A percentile compares a stretch with the other conserved stretches of the same genome.
Conservation (phyloP, 2,888 invertebrate genomes). For the Phyto melanocephala region DNA sequence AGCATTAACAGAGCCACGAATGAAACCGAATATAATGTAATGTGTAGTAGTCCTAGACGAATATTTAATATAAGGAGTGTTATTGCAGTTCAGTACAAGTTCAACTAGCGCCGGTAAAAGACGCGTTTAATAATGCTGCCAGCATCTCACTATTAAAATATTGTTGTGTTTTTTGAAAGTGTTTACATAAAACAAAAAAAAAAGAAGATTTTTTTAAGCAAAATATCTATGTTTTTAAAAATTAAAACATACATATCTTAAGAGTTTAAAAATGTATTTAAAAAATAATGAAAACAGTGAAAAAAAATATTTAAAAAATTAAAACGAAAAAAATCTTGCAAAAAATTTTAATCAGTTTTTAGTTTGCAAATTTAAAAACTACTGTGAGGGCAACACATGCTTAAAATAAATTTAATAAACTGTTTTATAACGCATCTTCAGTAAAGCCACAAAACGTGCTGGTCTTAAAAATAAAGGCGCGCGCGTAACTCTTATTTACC, state of each 20-base stretch:
- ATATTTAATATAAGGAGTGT: conserved; percentile 18
- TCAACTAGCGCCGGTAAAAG: conserved; percentile 69
- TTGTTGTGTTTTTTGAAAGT: conserved; percentile 12
- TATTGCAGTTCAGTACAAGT: conserved; percentile 67
- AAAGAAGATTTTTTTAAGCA: not conserved
- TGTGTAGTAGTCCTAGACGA: not conserved
- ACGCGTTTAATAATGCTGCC: conserved; percentile 57
- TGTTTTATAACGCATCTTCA: not conserved
- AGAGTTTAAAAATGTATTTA: not conserved
- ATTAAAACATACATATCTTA: not conserved
- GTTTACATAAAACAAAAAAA: not conserved
- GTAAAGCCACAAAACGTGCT: conserved; percentile 31
- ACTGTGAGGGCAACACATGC: not conserved
- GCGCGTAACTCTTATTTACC: conserved; percentile 33
- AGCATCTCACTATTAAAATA: not conserved
- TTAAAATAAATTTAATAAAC: conserved; percentile 24
- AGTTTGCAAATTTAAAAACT: not conserved
- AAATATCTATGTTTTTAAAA: not conserved
- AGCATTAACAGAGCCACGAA: conserved; percentile 17
- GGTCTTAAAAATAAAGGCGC: conserved; percentile 15
- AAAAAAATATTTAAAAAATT: not conserved
- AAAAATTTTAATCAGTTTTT: too few species aligned
- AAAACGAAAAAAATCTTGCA: not conserved
- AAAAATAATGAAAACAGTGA: not conserved
- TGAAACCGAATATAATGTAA: not conserved